phyloP scores from a whole-genome alignment of 1,140 invertebrate species.

The Saccostrea glomerata region DNA sequence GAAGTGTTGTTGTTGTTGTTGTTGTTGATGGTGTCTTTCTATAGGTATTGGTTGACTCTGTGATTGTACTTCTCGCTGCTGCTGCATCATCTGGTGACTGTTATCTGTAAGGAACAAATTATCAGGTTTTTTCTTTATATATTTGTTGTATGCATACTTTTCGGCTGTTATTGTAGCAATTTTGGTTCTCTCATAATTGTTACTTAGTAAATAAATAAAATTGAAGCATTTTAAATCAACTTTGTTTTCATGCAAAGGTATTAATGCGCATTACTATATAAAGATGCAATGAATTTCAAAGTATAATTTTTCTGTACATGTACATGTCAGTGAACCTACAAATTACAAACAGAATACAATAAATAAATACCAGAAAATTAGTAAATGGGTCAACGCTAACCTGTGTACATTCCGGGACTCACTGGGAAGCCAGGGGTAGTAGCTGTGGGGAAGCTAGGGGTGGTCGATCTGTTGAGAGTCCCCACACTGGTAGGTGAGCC shows the following conservation, averaged over 20 bases:
- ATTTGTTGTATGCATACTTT: too few species aligned
- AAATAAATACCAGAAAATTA: too few species aligned
- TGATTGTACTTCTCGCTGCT: background rate
- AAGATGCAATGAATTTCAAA: too few species aligned
- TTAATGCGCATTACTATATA: too few species aligned
- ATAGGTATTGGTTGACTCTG: background rate
- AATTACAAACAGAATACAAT: background rate
- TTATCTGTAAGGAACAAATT: background rate
- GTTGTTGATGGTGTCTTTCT: constrained; percentile 38
- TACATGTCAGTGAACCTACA: background rate
- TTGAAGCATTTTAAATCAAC: too few species aligned
- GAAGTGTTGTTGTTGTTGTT: constrained; percentile 62
- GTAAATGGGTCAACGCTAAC: constrained; percentile 60
- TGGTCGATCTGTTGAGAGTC: constrained; percentile 64
- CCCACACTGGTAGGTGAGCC: constrained; percentile 59
- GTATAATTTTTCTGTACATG: background rate
- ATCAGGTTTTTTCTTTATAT: background rate
- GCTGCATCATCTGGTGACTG: constrained; percentile 15
- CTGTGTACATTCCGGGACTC: constrained; percentile 67
- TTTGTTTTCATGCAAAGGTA: too few species aligned
- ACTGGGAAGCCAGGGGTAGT: constrained; percentile 74
- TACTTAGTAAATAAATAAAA: too few species aligned
- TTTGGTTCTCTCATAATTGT: too few species aligned
- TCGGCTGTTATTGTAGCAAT: too few species aligned
- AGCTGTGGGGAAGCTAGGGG: constrained; percentile 46